Base-by-base conservation (phyloP, 2,888 invertebrate genomes). In the Luperina nickerlii region DNA sequence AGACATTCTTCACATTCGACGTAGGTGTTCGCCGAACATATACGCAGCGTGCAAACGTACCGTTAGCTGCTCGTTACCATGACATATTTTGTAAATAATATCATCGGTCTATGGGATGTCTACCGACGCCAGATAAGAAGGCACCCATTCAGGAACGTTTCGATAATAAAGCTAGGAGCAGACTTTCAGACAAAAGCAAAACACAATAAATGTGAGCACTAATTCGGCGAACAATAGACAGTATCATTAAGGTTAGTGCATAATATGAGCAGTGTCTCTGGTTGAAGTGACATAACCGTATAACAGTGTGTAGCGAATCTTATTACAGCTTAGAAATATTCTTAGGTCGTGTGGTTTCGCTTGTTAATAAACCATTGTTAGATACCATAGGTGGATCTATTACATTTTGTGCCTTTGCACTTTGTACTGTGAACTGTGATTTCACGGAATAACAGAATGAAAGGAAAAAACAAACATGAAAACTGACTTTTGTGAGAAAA, bases 221-320 rank as follows among this genome's bases (percentile, higher is more conserved):
- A 54, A 71, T 79, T 79, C 45, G n/a, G 66, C 0, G 42, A 87
- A 88, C 89, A 89, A 87, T 87, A 86, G 81, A 69, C 73, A 60
- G 74, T 87, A 73, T 74, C 78, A 85, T 83, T 82, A 81, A 48
- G 68, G 51, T 74, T 66, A 76, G 67, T 73, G 68, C 72, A 74
- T 77, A 87, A 74, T 80, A 69, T 74, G 70, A 80, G 57, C 18
- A 75, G 32, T 27, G 51, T 62, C 74, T 77, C 63, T 67, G 54
- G 66, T 87, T 79, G 48, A 79, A 76, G 75, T 89, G 78, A 85
- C 85, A 74, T 87, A 85, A 87, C 76, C 54, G 60, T 68, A n/a
- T n/a, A 69, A 76, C 38, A 57, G 42, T 38, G 66, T 62, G 32
- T 67, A 81, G 72, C 75, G 62, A 74, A 74, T 75, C 66, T 79